Conservation (phyloP, 2,113 vertebrate species). For the Excalfactoria chinensis region DNA sequence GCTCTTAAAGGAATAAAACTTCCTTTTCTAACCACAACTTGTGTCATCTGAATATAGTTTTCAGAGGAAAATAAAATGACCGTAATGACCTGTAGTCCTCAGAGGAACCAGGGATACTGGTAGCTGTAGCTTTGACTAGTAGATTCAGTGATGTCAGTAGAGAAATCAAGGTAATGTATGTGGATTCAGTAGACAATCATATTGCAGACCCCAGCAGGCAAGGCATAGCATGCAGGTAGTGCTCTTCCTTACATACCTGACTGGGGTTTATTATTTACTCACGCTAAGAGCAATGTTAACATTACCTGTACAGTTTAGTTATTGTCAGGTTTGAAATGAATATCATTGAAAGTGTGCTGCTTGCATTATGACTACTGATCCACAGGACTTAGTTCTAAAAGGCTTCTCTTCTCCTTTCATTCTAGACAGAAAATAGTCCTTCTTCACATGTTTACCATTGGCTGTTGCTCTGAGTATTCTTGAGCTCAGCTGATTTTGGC, state of each 20-base stretch:
- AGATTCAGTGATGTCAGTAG: neutral
- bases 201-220: neutral
- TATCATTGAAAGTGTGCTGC: neutral
- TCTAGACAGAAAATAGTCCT: neutral
- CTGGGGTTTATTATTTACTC: neutral
- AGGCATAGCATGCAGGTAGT: neutral
- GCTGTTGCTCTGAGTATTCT: neutral
- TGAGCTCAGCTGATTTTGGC: neutral
- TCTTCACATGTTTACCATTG: neutral
- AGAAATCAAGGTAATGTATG: neutral
- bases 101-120: neutral
- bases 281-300: neutral
- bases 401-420: neutral
- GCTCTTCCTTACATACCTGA: neutral
- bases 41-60: neutral
- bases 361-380: neutral
- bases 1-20: neutral
- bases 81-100: neutral
- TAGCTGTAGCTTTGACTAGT: neutral
- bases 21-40: neutral
- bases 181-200: neutral
- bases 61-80: neutral
- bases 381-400: neutral
- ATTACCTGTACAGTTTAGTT: neutral
- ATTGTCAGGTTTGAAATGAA: neutral